Evolutionary conservation across 2,113 vertebrate genomes (phyloP).

Genomic region (Corvus moneduloides): DNA sequence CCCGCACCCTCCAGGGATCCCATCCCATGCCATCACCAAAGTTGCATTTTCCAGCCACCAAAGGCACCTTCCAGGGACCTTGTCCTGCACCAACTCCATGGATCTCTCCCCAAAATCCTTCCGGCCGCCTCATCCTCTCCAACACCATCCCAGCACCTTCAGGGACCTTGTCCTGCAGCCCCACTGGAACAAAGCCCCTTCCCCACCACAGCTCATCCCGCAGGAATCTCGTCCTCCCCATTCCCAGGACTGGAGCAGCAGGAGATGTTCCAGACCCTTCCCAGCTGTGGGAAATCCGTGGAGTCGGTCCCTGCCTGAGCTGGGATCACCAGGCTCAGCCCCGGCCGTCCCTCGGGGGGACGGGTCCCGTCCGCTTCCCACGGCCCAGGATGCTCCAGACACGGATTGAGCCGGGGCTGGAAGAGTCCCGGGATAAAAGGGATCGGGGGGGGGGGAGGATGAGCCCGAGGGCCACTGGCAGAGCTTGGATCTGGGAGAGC

Average conservation of each 20-base stretch:
- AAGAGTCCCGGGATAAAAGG: neutral
- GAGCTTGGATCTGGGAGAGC: neutral
- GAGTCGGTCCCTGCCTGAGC: accelerated
- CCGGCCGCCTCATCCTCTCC: neutral
- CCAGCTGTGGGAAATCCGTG: neutral
- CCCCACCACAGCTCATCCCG: neutral
- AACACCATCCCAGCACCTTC: neutral
- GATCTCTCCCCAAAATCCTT: neutral
- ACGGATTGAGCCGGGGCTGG: accelerated
- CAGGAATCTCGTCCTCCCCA: neutral
- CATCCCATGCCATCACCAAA: no score
- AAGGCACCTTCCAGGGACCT: neutral
- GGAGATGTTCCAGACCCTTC: neutral
- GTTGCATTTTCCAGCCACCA: no score
- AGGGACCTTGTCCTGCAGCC: neutral
- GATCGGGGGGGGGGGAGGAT: neutral
- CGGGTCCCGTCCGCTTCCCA: accelerated
- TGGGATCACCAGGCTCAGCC: neutral
- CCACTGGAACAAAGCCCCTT: neutral
- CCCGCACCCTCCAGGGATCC: no score
- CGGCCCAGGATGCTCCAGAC: accelerated
- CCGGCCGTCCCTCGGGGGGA: accelerated
- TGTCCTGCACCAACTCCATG: neutral
- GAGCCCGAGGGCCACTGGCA: neutral
- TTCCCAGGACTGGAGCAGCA: accelerated